phyloP scores from a whole-genome alignment of 35 echinoderm and acorn worm genomes.

The Lytechinus variegatus region DNA sequence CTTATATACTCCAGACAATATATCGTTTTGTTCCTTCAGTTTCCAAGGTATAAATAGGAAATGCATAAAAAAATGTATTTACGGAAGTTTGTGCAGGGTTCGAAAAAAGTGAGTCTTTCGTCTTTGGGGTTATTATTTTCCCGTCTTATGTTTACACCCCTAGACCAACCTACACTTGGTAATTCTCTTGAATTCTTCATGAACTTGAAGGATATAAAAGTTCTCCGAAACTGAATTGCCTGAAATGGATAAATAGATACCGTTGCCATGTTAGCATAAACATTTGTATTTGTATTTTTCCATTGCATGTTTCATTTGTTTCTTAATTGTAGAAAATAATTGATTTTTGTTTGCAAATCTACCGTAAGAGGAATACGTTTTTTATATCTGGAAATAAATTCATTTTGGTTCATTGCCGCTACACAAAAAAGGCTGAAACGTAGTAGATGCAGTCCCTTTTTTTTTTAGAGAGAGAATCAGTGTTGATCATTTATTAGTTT shows the following conservation, averaged over 20 bases:
- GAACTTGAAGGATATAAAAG: neutral
- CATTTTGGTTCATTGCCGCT: no score
- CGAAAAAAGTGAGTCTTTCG: neutral
- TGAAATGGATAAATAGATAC: neutral
- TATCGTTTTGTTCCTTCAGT: neutral
- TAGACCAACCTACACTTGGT: neutral
- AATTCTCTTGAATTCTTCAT: neutral
- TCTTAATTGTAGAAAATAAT: no score
- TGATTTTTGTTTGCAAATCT: no score
- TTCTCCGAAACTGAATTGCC: neutral
- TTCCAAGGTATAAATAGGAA: neutral
- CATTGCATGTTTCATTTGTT: no score
- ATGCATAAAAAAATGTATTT: neutral
- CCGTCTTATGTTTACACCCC: neutral
- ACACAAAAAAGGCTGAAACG: no score
- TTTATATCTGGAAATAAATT: no score
- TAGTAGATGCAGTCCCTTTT: no score
- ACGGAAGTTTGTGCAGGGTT: constrained; percentile 3
- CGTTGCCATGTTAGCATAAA: neutral
- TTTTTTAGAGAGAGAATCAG: neutral
- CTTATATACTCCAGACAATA: neutral
- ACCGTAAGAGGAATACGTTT: no score
- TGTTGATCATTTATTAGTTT: neutral
- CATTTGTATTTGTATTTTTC: no score
- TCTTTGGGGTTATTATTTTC: neutral